Evolutionary conservation across 2,888 invertebrate species (phyloP), one percentile per base, ranked within the genome.

Genomic region (Antitype chi): DNA sequence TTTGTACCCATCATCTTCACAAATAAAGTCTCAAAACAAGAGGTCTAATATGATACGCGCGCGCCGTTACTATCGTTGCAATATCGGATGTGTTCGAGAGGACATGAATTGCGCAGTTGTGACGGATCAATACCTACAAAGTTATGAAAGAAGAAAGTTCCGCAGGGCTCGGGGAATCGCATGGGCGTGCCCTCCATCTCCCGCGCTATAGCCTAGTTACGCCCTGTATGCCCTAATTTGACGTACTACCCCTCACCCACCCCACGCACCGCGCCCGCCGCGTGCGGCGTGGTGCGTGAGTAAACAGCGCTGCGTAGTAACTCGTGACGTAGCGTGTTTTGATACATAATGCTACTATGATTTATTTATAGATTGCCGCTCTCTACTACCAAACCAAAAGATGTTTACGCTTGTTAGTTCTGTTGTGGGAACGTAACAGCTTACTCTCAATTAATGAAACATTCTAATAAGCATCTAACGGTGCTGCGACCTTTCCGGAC

Each of bases 61-160:
- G 91, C 87, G 88, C 89, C 88, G 88, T 90, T 92, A 90, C 89
- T 89, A 89, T 90, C 89, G 88, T 90, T 92, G 92, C 91, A 92
- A 91, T 92, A 93, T 92, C 89, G 91, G 91, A 89, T 92, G 91
- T 93, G 92, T 92, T 90, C 90, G 92, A 90, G 93, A 93, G 92
- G 92, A 94, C 94, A 94, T 95, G 95, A 95, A 95, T 95, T 94
- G 96, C 96, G 96, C 95, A 96, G 95, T 95, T 95, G 93, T 94
- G 95, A 94, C 94, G 96, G 96, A 96, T 96, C 96, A 95, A 96
- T 96, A 96, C 94, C 94, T 94, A 94, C 95, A 93, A 95, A 96
- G 96, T 96, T 96, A 96, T 96, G 96, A 96, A 96, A 96, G 95
- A 95, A 95, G 96, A 94, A 96, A 96, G 93, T 96, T 96, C 93